Evolutionary conservation across 2,888 invertebrate genomes (phyloP), one percentile per base, ranked within the genome.

Genomic region (Lycocerus yunnanus): DNA sequence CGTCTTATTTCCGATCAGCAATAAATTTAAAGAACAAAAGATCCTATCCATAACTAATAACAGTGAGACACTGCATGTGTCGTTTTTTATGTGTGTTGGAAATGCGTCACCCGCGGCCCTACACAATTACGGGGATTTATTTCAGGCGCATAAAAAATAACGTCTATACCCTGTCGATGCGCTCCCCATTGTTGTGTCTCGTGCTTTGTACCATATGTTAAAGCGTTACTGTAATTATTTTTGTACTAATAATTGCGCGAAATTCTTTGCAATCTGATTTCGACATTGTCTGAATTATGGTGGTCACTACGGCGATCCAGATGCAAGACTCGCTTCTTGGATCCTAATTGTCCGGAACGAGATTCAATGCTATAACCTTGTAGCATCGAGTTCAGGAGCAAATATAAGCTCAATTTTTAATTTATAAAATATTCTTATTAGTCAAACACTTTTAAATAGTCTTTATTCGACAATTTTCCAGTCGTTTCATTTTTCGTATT

Each of bases 1-100:
- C 77, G 72, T 73, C 74, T 69, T 72, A 72, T 71, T 72, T 69
- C 73, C 71, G 68, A 74, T 76, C 77, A 24, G 76, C 74, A 71
- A 79, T 79, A 78, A 78, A 79, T 79, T 76, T 78, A 73, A 71
- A 73, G 79, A 77, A 80, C 79, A 77, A 80, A 77, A 78, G 77
- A 73, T 77, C 72, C 79, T 79, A 80, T 79, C 80, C 80, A 80
- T 80, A 80, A 79, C 80, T 80, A 80, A 80, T 80, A 80, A 77
- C 71, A 70, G 69, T 72, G 75, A 76, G 75, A 77, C 78, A 75
- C 78, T 76, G 76, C 79, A 78, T 79, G 79, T 78, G 79, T 75
- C 78, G 79, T 72, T 78, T 79, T 79, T 79, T 79, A 78, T 76
- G 76, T 71, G 70, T 72, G 65, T 61, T 71, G 75, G 69, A 72